Base-by-base conservation (phyloP, 2,797 vertebrate genomes). In the Echiichthys vipera region DNA sequence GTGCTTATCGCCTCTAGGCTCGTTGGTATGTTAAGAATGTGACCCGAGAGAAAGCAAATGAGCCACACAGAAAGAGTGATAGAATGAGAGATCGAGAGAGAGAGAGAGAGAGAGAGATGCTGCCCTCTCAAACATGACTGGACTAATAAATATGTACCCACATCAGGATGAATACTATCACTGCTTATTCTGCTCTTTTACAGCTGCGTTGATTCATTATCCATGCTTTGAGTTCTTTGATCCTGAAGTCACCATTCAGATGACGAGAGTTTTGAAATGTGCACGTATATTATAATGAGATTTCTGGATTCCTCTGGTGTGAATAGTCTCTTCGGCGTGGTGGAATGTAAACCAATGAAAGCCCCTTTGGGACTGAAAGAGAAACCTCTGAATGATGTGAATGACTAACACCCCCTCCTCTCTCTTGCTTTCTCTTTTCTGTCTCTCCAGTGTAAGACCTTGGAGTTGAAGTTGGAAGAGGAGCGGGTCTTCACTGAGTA, bases 401-500 rank as follows among this genome's bases (percentile, higher is more conserved):
- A 25, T 53, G 50, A 78, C 45, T 58, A 79, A 83, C 25, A 9
- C 20, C 24, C 40, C 47, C 18, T n/a, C 18, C 7, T 74, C 11
- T 75, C 24, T 46, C 12, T 13, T 8, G 53, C 54, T 73, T 32
- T 62, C 10, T 53, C 61, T 71, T n/a, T 37, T 51, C 29, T n/a
- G 13, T 61, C 29, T 13, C 22, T 62, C 2, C 89, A 99, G 98
- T 98, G 97, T 90, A 97, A 97, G 92, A 94, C 93, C 69, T 88
- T 99, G 92, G 96, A 95, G 90, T 89, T 95, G 88, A 97, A 96
- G 87, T 87, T 99, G 57, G 96, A 98, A 75, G 97, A 98, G 75
- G 97, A 96, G 49, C 94, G 96, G 89, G 96, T 99, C 83, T 98
- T 98, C 92, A 97, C 96, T 0, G 98, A 99, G 80, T 99, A 97